Evolutionary conservation across 2,888 invertebrate genomes (phyloP).

Genomic region (Papilio protenor): DNA sequence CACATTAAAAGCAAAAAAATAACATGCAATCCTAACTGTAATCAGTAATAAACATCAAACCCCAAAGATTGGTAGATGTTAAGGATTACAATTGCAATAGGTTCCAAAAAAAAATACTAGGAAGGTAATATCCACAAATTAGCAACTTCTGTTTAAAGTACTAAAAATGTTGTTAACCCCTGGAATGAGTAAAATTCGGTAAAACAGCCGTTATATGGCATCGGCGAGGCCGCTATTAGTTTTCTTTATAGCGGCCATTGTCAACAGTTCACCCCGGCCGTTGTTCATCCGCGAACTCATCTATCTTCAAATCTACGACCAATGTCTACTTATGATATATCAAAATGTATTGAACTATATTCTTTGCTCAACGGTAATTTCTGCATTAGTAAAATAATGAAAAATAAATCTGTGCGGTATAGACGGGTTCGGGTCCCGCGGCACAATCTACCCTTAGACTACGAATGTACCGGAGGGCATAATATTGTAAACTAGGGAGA

Average conservation of each 20-base stretch:
- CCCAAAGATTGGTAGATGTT: too few relatives aligned
- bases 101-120: too few relatives aligned
- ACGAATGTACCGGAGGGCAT: too few relatives aligned
- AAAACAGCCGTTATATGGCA: conserved; percentile 71
- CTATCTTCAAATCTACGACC: conserved; percentile 45
- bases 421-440: too few relatives aligned
- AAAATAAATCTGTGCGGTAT: too few relatives aligned
- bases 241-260: conserved; percentile 76
- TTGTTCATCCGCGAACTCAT: conserved; percentile 59
- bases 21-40: background rate
- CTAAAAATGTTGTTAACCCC: conserved; percentile 58
- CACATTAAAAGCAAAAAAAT: background rate
- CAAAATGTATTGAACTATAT: background rate
- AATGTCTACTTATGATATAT: conserved; percentile 38
- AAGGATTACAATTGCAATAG: too few relatives aligned
- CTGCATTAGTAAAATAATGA: background rate
- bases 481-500: too few relatives aligned
- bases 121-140: background rate
- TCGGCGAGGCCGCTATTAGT: conserved; percentile 75
- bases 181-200: conserved; percentile 67
- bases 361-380: background rate
- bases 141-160: background rate
- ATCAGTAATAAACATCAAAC: background rate
- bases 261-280: conserved; percentile 61
- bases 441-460: too few relatives aligned